phyloP scores from a whole-genome alignment of 2,888 invertebrate species.

The Lissonota sp. region DNA sequence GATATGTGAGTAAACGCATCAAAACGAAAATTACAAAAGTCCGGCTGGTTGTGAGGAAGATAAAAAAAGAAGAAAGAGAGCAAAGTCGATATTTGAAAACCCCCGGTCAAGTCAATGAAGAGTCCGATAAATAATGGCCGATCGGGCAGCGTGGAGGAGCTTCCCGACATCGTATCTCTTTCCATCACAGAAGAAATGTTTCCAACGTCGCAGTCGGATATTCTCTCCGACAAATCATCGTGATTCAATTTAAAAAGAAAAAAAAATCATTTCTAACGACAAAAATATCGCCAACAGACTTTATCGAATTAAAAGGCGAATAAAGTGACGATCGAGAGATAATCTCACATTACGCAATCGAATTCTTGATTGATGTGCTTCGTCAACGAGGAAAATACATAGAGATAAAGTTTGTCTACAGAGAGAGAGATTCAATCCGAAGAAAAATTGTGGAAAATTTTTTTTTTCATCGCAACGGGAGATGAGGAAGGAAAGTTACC shows the following conservation, averaged over 20 bases:
- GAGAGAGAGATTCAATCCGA: neutral
- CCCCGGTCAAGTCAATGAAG: neutral
- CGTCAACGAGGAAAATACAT: slow-evolving; percentile 12
- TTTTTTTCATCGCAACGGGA: neutral
- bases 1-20: no score
- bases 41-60: slow-evolving; percentile 1
- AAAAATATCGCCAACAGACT: no score
- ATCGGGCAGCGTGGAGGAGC: neutral
- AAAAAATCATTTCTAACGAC: neutral
- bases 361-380: slow-evolving; percentile 7
- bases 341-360: neutral
- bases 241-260: neutral
- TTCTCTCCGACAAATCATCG: neutral
- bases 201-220: neutral
- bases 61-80: slow-evolving; percentile 9
- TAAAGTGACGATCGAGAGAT: no score
- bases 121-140: slow-evolving; percentile 22
- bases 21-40: neutral
- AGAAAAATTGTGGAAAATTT: slow-evolving; percentile 2
- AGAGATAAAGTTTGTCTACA: neutral
- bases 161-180: neutral
- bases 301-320: no score
- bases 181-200: neutral
- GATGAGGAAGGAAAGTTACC: slow-evolving; percentile 11
- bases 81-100: slow-evolving; percentile 7